A percentile compares a stretch with the other conserved stretches of the same genome.
Conservation (phyloP, 1,140 invertebrate species). For the Bombus confusus region DNA sequence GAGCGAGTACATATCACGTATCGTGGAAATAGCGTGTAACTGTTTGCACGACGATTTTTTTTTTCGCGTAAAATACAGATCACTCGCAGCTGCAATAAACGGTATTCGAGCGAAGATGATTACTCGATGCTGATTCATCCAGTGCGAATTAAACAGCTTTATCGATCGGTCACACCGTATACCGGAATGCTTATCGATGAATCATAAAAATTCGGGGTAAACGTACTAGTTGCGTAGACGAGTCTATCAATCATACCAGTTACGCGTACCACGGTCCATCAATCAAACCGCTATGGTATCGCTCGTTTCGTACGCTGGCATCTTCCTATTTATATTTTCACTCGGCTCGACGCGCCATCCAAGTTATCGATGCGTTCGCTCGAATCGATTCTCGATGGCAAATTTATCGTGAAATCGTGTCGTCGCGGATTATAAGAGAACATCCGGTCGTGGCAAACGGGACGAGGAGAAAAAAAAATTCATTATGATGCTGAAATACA, state of each 20-base stretch:
- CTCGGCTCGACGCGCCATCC: neutral
- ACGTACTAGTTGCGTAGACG: constrained; percentile 33
- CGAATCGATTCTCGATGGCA: constrained; percentile 16
- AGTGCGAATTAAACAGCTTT: constrained; percentile 37
- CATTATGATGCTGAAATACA: neutral
- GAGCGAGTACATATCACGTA: neutral
- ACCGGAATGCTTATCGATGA: constrained; percentile 44
- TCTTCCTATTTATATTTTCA: constrained; percentile 47
- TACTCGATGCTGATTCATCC: constrained; percentile 39
- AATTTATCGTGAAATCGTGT: constrained; percentile 38
- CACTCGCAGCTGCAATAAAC: neutral
- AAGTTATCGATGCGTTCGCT: neutral
- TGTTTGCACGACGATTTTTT: neutral
- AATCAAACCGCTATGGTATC: constrained; percentile 25
- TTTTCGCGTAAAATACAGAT: neutral
- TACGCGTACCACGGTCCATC: constrained; percentile 37
- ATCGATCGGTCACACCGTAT: constrained; percentile 42
- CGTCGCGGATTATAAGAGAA: constrained; percentile 9
- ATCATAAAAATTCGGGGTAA: constrained; percentile 49
- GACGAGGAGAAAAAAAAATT: neutral
- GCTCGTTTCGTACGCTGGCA: neutral
- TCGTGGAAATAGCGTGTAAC: neutral
- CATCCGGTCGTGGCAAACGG: neutral
- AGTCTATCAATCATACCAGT: constrained; percentile 41
- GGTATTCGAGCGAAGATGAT: constrained; percentile 9